Evolutionary conservation across 2,113 vertebrate species (phyloP).

Genomic region (Phrynosoma blainvillii): DNA sequence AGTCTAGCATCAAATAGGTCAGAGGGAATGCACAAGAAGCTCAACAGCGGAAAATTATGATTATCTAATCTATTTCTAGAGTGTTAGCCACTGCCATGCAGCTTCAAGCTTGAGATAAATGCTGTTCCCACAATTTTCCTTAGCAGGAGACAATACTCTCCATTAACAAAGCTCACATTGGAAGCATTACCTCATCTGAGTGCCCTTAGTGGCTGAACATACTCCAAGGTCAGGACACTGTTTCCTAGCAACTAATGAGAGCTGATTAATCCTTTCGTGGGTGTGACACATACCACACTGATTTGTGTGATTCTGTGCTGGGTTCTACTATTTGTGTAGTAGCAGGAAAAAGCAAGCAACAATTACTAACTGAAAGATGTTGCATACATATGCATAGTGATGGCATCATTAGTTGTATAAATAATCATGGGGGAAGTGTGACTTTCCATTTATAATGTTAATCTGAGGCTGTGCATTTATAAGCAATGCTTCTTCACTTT

Average conservation of each 20-base stretch:
- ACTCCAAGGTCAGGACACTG: conserved; percentile 57
- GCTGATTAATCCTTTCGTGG: conserved; percentile 67
- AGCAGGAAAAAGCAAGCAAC: conserved; percentile 56
- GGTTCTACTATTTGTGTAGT: conserved; percentile 40
- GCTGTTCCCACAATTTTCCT: not conserved
- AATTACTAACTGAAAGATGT: conserved; percentile 35
- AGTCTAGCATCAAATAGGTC: not conserved
- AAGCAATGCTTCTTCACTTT: conserved; percentile 15
- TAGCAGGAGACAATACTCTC: not conserved
- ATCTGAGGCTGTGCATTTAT: conserved; percentile 39
- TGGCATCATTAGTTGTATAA: conserved; percentile 36
- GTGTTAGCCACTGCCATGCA: not conserved
- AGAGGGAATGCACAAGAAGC: conserved; percentile 6
- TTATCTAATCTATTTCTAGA: conserved; percentile 30
- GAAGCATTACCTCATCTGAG: not conserved
- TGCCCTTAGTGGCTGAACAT: conserved; percentile 51
- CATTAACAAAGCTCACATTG: fast-evolving
- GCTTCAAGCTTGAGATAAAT: not conserved
- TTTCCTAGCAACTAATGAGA: conserved; percentile 73
- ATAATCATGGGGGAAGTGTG: conserved; percentile 37
- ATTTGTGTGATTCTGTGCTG: conserved; percentile 41
- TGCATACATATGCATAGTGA: conserved; percentile 46
- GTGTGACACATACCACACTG: conserved; percentile 47
- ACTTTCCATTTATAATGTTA: conserved; percentile 38
- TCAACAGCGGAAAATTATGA: conserved; percentile 13